Base-by-base conservation (phyloP, 1,140 invertebrate genomes). In the Thaumetopoea pityocampa region DNA sequence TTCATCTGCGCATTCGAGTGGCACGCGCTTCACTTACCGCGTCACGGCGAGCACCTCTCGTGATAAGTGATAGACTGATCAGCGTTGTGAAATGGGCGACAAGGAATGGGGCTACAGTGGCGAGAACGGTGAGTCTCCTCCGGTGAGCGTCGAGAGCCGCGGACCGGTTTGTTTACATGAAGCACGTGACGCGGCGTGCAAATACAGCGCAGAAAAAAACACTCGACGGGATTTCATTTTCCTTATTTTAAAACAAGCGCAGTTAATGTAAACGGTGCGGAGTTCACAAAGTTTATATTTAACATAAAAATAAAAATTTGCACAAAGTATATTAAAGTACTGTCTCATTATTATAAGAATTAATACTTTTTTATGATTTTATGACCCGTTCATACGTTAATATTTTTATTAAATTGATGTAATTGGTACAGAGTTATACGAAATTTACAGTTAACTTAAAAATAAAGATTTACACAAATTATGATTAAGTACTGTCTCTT, bases 21-120 rank as follows among this genome's bases (percentile, higher is more conserved):
- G 63, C 66, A 62, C 71, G 69, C 66, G 57, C 32, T 36, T 27
- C 16, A 28, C 30, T 12, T 17, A 14, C 16, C 41, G 19, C 18
- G 22, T 9, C 28, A 32, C 30, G 17, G 26, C 18, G 18, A 24
- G 16, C 33, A 45, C 6, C 11, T 18, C 23, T 29, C 41, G 52
- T 30, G 45, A 64, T 48, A 34, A 62, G 70, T 70, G 50, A 51
- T 56, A 54, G 11, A 38, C 40, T 52, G 55, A 28, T 36, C 44
- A 40, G 65, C 58, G 48, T 60, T 49, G n/a, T n/a, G n/a, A n/a
- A 47, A 82, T 78, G 71, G 72, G 62, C 29, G 66, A 60, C 40
- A 45, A 67, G 41, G 84, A 86, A 35, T 86, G 84, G 84, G 84
- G 84, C 65, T 86, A 86, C 71, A 77, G 77, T 30, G 64, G 74